Conservation (phyloP, 2,888 invertebrate species). For the Ectemnius continuus region DNA sequence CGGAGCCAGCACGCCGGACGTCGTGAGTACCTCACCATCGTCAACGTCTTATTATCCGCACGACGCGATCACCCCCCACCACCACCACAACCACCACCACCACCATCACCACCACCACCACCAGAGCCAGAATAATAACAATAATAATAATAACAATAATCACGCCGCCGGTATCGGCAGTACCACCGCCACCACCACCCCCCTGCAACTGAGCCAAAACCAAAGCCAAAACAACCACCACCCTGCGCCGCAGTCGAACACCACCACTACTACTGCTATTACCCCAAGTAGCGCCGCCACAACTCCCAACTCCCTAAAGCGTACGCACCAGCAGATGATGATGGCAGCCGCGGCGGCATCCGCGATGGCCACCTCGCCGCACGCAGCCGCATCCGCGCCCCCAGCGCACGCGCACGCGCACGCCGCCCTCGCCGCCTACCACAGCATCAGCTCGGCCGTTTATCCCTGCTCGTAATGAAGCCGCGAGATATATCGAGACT, state of each 20-base stretch:
- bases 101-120: conserved; percentile 70
- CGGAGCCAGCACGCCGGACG: conserved; percentile 97
- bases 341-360: conserved; percentile 78
- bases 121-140: conserved; percentile 60
- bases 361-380: conserved; percentile 81
- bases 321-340: conserved; percentile 78
- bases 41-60: conserved; percentile 78
- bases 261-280: conserved; percentile 72
- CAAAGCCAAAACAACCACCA: conserved; percentile 74
- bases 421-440: conserved; percentile 83
- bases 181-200: conserved; percentile 70
- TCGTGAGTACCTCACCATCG: conserved; percentile 89
- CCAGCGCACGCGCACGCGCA: conserved; percentile 83
- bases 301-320: conserved; percentile 79
- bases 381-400: conserved; percentile 82
- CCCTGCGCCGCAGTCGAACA: conserved; percentile 70
- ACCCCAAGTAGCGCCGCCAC: conserved; percentile 78
- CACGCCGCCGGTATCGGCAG: conserved; percentile 72
- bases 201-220: conserved; percentile 75
- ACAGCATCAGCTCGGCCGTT: conserved; percentile 88
- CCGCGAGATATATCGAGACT: conserved; percentile 31
- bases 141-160: conserved; percentile 67
- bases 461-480: conserved; percentile 90
- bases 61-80: conserved; percentile 78
- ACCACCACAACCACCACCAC: conserved; percentile 75